Base-by-base conservation (phyloP, 2,113 vertebrate genomes). In the Nannospalax galili region DNA sequence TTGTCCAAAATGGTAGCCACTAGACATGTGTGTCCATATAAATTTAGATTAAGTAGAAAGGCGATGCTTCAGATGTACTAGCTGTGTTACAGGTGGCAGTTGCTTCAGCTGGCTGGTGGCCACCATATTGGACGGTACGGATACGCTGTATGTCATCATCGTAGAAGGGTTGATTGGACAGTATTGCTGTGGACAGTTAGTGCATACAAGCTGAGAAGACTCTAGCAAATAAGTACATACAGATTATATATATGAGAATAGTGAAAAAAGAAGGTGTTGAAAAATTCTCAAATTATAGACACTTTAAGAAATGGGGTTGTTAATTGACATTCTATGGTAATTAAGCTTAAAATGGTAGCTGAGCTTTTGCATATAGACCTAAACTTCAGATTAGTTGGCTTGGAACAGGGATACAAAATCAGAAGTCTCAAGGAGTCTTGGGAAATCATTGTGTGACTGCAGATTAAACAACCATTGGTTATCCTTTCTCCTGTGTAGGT, bases 341-440 rank as follows among this genome's bases (percentile, higher is more conserved):
- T 62, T 58, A 37, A 26, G 20, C 45, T 70, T 72, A 56, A 94
- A 90, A 69, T 20, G 16, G 52, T 64, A n/a, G 22, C 62, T 84
- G 67, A 74, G 58, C 69, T 89, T 91, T 85, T 81, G 28, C 92
- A 85, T 81, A 42, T 42, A 62, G 74, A 90, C 86, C 56, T 45
- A 90, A 93, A 88, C 35, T 73, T 91, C 92, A 42, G 67, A 73
- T 95, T 85, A 52, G 78, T 93, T 96, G 74, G 12, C 15, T 91
- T 93, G 80, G 28, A 32, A 62, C 86, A 73, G 16, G 62, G 16
- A 73, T 78, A 82, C 28, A 94, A 96, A 94, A 78, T 72, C 62
- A 77, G 88, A 91, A 88, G 10, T 56, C 69, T 91, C 11, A 81
- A n/a, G 37, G 5, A 70, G 11, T 85, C 28, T 82, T 77, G 35